Base-by-base conservation (phyloP, 2,888 invertebrate genomes). In the Zootermopsis nevadensis region DNA sequence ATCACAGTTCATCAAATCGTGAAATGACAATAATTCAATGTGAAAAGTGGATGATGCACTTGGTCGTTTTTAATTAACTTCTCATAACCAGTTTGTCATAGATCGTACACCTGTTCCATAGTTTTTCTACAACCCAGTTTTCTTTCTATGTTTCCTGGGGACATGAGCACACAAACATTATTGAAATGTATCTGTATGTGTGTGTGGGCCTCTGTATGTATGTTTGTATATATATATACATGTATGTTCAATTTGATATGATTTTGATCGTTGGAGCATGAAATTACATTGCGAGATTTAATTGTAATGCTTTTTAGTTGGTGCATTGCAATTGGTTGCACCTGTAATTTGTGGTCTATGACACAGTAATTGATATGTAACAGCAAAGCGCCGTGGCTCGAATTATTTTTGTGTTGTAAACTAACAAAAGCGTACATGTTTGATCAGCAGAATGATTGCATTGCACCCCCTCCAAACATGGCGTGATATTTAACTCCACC, bases 211-310 rank as follows among this genome's bases (percentile, higher is more conserved):
- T 76, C 31, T 33, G 31, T 31, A 24, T 27, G n/a, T 30, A 42
- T 72, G 66, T 60, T n/a, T n/a, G n/a, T n/a, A n/a, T n/a, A n/a
- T n/a, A n/a, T n/a, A n/a, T n/a, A n/a, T n/a, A n/a, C n/a, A n/a
- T n/a, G 66, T 60, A 33, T 67, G 77, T 69, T 79, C 69, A 38
- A n/a, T 38, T 74, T 77, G 84, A 84, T 84, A 82, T 82, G 84
- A 84, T 87, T 87, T 87, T 88, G 88, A 88, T 88, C 88, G 86
- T 86, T 87, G 87, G 86, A 85, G 86, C 86, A 88, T 88, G 88
- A 88, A 88, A 88, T 88, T 86, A 86, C 86, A 86, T 86, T 86
- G 87, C 87, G 87, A 89, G 90, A 89, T 89, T 90, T 82, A 84
- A 84, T 84, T 82, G 84, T 83, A 83, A 83, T 83, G 83, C 83